phyloP scores from a whole-genome alignment of 2,797 vertebrate species.

The Phoeniculus purpureus region DNA sequence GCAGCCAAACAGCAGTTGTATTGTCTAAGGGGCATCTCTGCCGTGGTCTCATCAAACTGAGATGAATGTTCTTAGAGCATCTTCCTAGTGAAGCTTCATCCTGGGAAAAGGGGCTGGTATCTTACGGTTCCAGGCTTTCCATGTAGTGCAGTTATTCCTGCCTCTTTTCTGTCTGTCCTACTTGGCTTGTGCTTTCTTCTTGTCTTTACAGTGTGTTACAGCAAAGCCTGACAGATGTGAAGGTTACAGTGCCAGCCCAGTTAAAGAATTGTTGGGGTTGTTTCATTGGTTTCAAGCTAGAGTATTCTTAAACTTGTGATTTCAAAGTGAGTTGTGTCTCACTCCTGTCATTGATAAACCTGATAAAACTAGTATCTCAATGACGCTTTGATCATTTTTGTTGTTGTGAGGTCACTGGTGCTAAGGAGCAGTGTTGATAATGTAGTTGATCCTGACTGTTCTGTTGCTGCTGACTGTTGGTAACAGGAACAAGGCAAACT shows the following conservation, averaged over 20 bases:
- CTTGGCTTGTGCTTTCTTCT: background rate
- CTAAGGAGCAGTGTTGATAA: too few species aligned
- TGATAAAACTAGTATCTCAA: background rate
- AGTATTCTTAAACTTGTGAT: background rate
- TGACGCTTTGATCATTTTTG: background rate
- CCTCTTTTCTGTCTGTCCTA: background rate
- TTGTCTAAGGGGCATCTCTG: background rate
- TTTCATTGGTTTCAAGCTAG: background rate
- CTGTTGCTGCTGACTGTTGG: background rate
- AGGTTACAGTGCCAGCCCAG: background rate
- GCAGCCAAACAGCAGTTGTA: background rate
- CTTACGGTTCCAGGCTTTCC: background rate
- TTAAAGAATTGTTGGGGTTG: background rate
- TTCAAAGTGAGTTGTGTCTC: background rate
- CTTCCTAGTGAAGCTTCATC: background rate
- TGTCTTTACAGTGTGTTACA: background rate
- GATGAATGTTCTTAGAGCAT: background rate
- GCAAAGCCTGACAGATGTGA: background rate
- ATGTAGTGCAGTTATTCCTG: background rate
- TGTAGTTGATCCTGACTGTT: background rate
- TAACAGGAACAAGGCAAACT: background rate
- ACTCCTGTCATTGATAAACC: background rate
- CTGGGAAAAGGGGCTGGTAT: background rate
- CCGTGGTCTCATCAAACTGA: background rate
- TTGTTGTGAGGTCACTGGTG: background rate